These are phyloP conservation scores for Coreius guichenoti DNA, from an alignment of 2,797 vertebrate species.

Conservation along the genomic window DNA sequence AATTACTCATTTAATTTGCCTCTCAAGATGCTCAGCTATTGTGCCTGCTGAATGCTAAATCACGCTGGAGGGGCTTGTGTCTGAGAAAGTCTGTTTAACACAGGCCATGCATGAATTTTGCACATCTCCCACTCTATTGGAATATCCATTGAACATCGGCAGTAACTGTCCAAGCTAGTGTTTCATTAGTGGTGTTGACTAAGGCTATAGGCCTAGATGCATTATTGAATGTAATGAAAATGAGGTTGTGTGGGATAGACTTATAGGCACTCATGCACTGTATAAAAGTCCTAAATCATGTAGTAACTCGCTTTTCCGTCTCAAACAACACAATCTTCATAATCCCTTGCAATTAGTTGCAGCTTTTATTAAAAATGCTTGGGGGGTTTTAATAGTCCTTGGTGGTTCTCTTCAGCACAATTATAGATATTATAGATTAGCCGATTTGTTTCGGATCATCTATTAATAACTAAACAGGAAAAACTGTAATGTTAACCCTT, in stretches of 20 bases:
- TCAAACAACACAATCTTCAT: slow-evolving; percentile 1
- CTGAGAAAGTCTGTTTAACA: not conserved
- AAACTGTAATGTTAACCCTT: not conserved
- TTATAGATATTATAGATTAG: not conserved
- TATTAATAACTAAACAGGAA: not conserved
- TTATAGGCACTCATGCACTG: not conserved
- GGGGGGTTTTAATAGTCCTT: not conserved
- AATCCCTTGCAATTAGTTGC: slow-evolving; percentile 4
- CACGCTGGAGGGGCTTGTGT: not conserved
- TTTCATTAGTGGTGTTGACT: slow-evolving; percentile 60
- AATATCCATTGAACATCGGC: slow-evolving; percentile 56
- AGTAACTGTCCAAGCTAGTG: slow-evolving; percentile 55
- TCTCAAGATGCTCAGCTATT: slow-evolving; percentile 33
- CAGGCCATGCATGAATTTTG: not conserved
- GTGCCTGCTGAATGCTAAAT: slow-evolving; percentile 15
- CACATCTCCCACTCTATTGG: not conserved
- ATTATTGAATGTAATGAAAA: not conserved
- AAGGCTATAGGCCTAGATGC: not conserved
- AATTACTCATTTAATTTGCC: slow-evolving; percentile 34
- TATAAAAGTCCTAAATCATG: no score
- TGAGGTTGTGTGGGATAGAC: not conserved
- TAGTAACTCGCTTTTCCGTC: not conserved
- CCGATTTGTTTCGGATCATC: not conserved
- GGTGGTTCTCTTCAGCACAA: not conserved
- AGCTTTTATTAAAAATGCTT: not conserved